Evolutionary conservation across 1,140 invertebrate species (phyloP).

Genomic region (Pseudobourletiella spinata): DNA sequence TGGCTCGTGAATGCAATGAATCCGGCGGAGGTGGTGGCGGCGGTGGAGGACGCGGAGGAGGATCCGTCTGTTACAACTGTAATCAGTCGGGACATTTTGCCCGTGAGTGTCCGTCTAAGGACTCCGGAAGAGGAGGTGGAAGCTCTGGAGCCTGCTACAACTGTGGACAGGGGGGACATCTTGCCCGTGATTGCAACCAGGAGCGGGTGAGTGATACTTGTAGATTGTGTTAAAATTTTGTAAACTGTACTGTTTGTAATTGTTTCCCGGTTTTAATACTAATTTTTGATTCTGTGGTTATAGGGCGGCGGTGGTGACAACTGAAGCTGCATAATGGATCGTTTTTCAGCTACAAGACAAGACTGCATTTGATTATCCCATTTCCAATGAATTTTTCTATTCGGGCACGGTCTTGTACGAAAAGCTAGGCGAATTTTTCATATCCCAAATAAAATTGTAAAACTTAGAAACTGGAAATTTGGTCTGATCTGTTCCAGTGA

Average conservation of each 20-base stretch:
- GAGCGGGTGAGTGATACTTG: constrained; percentile 41
- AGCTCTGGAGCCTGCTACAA: constrained; percentile 70
- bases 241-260: background rate
- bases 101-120: constrained; percentile 64
- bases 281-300: background rate
- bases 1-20: background rate
- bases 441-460: too few relatives aligned
- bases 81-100: constrained; percentile 77
- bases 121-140: constrained; percentile 41
- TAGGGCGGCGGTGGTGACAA: too few relatives aligned
- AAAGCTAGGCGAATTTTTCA: too few relatives aligned
- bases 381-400: too few relatives aligned
- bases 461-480: too few relatives aligned
- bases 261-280: background rate
- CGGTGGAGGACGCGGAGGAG: constrained; percentile 1
- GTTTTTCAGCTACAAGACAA: too few relatives aligned
- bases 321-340: too few relatives aligned
- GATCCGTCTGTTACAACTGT: constrained; percentile 67
- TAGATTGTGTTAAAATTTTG: too few relatives aligned
- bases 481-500: too few relatives aligned
- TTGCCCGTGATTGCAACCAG: constrained; percentile 73
- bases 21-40: background rate
- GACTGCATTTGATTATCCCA: too few relatives aligned
- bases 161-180: constrained; percentile 78
- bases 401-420: too few relatives aligned